A percentile compares a stretch with the other conserved stretches of the same genome.
phyloP scores from a whole-genome alignment of 2,797 vertebrate genomes.

The Notolabrus celidotus region DNA sequence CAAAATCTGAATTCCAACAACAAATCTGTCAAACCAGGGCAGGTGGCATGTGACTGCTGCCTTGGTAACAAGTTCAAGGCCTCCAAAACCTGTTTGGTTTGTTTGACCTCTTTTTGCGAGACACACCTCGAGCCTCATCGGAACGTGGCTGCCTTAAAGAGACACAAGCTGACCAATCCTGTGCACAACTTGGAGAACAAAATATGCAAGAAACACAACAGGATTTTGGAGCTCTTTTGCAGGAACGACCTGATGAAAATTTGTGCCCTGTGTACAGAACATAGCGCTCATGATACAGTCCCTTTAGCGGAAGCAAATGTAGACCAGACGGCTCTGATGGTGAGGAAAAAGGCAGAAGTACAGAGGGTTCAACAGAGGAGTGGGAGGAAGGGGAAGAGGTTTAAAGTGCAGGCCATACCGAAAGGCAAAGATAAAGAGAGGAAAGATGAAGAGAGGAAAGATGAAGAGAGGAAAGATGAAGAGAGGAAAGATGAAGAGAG shows the following conservation, averaged over 20 bases:
- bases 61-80: slow-evolving; percentile 39
- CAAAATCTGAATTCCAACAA: background rate
- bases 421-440: slow-evolving; percentile 5
- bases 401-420: background rate
- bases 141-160: slow-evolving; percentile 49
- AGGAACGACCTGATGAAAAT: slow-evolving; percentile 27
- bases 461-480: no score
- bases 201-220: slow-evolving; percentile 63
- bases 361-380: slow-evolving; percentile 15
- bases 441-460: background rate
- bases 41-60: slow-evolving; percentile 69
- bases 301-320: slow-evolving; percentile 41
- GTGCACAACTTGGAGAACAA: slow-evolving; percentile 53
- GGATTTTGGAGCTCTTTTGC: slow-evolving; percentile 54
- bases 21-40: slow-evolving; percentile 5
- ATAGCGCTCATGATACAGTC: slow-evolving; percentile 38
- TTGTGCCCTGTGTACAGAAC: slow-evolving; percentile 61
- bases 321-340: slow-evolving; percentile 25
- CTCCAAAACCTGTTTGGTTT: slow-evolving; percentile 68
- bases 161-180: slow-evolving; percentile 62
- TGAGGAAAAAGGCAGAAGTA: slow-evolving; percentile 11
- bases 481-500: no score
- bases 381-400: slow-evolving; percentile 35
- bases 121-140: slow-evolving; percentile 60
- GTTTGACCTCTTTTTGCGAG: slow-evolving; percentile 61